phyloP scores from a whole-genome alignment of 2,888 invertebrate species.

The Eumerus sabulonum region DNA sequence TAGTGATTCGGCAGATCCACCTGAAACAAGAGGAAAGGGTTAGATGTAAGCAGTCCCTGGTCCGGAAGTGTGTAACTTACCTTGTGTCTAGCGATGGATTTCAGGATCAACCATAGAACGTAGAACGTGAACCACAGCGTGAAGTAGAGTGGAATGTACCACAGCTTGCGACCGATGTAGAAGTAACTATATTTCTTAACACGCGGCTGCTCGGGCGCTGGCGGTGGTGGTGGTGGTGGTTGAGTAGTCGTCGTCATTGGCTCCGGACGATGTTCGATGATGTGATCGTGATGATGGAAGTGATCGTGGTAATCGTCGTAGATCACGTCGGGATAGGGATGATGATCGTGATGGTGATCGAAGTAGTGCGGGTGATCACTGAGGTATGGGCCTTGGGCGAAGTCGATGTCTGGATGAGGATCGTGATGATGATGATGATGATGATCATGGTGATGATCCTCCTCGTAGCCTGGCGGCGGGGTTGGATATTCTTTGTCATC shows the following conservation, averaged over 20 bases:
- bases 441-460: slow-evolving; percentile 73
- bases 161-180: slow-evolving; percentile 84
- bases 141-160: slow-evolving; percentile 86
- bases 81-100: slow-evolving; percentile 85
- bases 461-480: slow-evolving; percentile 77
- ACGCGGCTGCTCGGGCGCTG: slow-evolving; percentile 77
- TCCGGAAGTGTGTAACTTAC: slow-evolving; percentile 74
- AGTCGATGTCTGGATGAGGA: slow-evolving; percentile 69
- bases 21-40: slow-evolving; percentile 69
- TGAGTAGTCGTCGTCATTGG: slow-evolving; percentile 38
- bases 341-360: slow-evolving; percentile 73
- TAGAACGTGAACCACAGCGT: slow-evolving; percentile 83
- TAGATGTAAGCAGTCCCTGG: neutral
- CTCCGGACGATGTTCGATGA: slow-evolving; percentile 68
- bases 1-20: slow-evolving; percentile 79
- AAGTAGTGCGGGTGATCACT: slow-evolving; percentile 73
- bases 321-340: slow-evolving; percentile 72
- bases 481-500: slow-evolving; percentile 76
- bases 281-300: slow-evolving; percentile 73
- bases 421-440: slow-evolving; percentile 70
- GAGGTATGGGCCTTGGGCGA: slow-evolving; percentile 70
- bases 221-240: slow-evolving; percentile 73
- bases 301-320: slow-evolving; percentile 71
- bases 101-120: slow-evolving; percentile 83
- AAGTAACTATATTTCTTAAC: slow-evolving; percentile 84